These are phyloP conservation scores for Monomorium pharaonis DNA, from an alignment of 1,140 invertebrate genomes.

Conservation along the genomic window DNA sequence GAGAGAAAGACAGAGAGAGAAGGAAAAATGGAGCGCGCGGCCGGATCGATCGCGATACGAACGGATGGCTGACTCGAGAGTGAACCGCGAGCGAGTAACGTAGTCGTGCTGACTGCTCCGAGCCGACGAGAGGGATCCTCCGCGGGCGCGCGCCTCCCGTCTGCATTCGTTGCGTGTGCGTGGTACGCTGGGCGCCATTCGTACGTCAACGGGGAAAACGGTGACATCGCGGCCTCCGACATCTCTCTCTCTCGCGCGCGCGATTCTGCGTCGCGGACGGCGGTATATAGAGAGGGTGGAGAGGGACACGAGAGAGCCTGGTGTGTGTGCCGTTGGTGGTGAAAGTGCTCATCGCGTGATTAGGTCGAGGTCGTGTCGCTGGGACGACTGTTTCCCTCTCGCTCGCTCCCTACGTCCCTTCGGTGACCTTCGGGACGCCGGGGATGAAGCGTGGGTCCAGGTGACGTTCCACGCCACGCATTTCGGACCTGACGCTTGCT, in stretches of 20 bases:
- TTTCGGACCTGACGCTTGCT: constrained; percentile 16
- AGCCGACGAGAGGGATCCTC: background rate
- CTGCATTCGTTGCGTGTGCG: too few species aligned
- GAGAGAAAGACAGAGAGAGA: constrained; percentile 11
- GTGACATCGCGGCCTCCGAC: constrained; percentile 12
- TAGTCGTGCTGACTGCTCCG: constrained; percentile 15
- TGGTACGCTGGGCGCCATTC: constrained; percentile 21
- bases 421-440: constrained; percentile 32
- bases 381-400: constrained; percentile 8
- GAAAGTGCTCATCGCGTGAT: constrained; percentile 69
- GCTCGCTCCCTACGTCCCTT: background rate
- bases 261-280: constrained; percentile 48
- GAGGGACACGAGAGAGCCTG: constrained; percentile 12
- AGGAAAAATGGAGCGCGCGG: constrained; percentile 79
- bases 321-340: too few species aligned
- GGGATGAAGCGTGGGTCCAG: constrained; percentile 46
- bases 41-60: constrained; percentile 83
- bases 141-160: too few species aligned
- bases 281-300: background rate
- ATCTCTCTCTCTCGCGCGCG: constrained; percentile 38
- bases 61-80: constrained; percentile 70
- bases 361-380: constrained; percentile 69
- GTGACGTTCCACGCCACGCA: constrained; percentile 49
- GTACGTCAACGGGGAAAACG: background rate
- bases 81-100: constrained; percentile 44